Percentiles rank a stretch among this genome's conserved stretches.
Evolutionary conservation across 2,888 invertebrate genomes (phyloP).

Genomic region (Parascotia fuliginaria): DNA sequence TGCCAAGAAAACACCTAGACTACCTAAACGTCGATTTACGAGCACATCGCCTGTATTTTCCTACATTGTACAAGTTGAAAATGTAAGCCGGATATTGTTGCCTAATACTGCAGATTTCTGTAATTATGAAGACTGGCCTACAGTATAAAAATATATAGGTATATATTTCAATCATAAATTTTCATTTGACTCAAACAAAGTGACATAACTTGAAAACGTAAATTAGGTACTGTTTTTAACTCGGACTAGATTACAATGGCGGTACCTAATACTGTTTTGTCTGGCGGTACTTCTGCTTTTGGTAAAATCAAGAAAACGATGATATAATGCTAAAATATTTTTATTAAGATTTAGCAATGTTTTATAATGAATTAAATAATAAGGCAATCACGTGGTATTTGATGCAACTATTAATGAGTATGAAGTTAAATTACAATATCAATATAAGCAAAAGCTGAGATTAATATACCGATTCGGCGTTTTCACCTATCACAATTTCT

Average conservation of each 20-base stretch:
- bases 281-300: too few relatives aligned
- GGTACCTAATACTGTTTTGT: neutral
- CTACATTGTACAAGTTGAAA: too few relatives aligned
- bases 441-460: slow-evolving; percentile 81
- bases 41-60: too few relatives aligned
- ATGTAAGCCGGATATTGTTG: too few relatives aligned
- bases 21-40: too few relatives aligned
- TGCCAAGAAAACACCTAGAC: neutral
- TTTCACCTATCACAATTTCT: slow-evolving; percentile 80
- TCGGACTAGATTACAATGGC: slow-evolving; percentile 3
- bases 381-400: slow-evolving; percentile 84
- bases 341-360: slow-evolving; percentile 81
- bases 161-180: slow-evolving; percentile 20
- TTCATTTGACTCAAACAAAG: slow-evolving; percentile 23
- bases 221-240: slow-evolving; percentile 18
- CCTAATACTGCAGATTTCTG: too few relatives aligned
- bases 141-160: slow-evolving; percentile 19
- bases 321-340: slow-evolving; percentile 77
- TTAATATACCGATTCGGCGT: slow-evolving; percentile 74
- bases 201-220: too few relatives aligned
- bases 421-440: slow-evolving; percentile 72
- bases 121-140: slow-evolving; percentile 26
- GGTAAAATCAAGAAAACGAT: slow-evolving; percentile 43
- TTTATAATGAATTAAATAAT: slow-evolving; percentile 79
- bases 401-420: slow-evolving; percentile 76